Conservation (phyloP, 2,888 invertebrate genomes). For the Melanophora roralis region DNA sequence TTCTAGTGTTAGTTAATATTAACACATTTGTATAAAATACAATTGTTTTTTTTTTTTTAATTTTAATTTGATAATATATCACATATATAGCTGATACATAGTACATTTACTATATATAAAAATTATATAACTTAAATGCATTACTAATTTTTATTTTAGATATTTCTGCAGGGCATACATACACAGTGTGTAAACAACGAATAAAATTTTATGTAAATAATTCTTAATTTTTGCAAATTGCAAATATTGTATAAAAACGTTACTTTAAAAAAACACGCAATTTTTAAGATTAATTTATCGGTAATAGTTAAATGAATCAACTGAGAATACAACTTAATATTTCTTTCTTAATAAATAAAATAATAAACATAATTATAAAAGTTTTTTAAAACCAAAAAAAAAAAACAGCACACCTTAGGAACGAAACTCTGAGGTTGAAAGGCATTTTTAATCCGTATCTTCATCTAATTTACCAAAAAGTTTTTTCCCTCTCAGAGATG, state of each 20-base stretch:
- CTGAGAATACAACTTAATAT: constrained; percentile 28
- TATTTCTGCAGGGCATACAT: background rate
- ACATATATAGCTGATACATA: constrained; percentile 52
- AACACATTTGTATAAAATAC: background rate
- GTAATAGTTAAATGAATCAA: background rate
- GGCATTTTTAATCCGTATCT: constrained; percentile 69
- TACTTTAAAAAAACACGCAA: constrained; percentile 15
- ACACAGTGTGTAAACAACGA: background rate
- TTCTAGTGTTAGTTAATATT: no score
- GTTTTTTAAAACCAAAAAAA: background rate
- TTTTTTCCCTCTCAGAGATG: constrained; percentile 72
- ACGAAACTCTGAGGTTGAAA: constrained; percentile 8
- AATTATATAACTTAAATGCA: constrained; percentile 5
- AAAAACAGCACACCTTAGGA: constrained; percentile 19
- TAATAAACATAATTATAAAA: constrained; percentile 34
- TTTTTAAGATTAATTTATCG: constrained; percentile 28
- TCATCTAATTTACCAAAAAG: constrained; percentile 69
- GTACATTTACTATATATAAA: constrained; percentile 25
- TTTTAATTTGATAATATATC: constrained; percentile 54
- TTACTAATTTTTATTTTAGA: background rate
- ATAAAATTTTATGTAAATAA: background rate
- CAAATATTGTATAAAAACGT: background rate
- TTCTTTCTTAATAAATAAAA: background rate
- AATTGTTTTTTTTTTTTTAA: constrained; percentile 2
- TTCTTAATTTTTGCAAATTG: constrained; percentile 21